Conservation (phyloP, 2,888 invertebrate genomes). For the Aproaerema taeniolella region DNA sequence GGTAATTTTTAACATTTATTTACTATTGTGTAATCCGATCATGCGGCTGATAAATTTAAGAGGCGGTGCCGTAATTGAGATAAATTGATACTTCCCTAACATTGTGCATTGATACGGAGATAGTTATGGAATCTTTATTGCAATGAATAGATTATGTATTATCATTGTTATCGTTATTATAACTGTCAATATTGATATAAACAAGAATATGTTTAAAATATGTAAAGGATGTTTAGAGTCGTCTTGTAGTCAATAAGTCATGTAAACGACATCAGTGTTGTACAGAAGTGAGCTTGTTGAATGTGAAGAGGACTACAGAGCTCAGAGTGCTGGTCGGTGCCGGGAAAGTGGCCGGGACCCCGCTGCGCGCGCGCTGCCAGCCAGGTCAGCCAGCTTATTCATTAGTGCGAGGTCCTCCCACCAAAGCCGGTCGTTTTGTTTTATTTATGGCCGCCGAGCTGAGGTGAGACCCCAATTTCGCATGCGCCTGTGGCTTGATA, state of each 20-base stretch:
- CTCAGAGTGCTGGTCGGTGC: constrained; percentile 3
- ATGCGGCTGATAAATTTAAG: constrained; percentile 44
- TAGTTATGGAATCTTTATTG: not conserved
- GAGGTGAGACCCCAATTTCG: constrained; percentile 77
- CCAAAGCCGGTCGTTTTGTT: constrained; percentile 64
- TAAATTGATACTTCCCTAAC: constrained; percentile 44
- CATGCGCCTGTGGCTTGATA: constrained; percentile 69
- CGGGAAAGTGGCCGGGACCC: constrained; percentile 14
- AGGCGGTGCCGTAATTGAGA: constrained; percentile 46
- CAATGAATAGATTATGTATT: too few relatives aligned
- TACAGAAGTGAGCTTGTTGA: constrained; percentile 14
- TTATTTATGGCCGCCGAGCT: constrained; percentile 67
- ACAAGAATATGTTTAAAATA: too few relatives aligned
- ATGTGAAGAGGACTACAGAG: constrained; percentile 17
- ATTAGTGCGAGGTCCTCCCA: constrained; percentile 71
- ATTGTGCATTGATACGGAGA: too few relatives aligned
- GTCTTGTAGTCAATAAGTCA: not conserved
- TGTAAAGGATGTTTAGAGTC: too few relatives aligned
- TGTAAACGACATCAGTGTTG: not conserved
- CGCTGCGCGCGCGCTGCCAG: constrained; percentile 18
- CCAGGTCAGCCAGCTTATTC: constrained; percentile 45
- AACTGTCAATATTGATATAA: too few relatives aligned
- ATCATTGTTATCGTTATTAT: too few relatives aligned
- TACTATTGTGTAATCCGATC: constrained; percentile 67
- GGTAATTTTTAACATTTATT: constrained; percentile 70